Percentiles rank a stretch among this genome's conserved stretches.
Conservation (phyloP, 2,113 vertebrate species). For the Platysteira castanea region DNA sequence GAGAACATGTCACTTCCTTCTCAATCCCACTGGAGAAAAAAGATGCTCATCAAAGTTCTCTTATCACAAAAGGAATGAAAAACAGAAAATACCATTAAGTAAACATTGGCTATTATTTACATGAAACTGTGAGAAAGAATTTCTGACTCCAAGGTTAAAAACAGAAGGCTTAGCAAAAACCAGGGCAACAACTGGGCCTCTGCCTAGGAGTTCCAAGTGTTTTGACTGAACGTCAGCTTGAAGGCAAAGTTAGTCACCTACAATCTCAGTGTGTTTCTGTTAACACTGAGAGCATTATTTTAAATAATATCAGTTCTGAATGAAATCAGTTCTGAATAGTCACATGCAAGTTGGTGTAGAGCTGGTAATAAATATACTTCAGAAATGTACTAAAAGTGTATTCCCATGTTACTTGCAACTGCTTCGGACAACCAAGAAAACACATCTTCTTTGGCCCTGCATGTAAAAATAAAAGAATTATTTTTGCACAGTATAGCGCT, state of each 20-base stretch:
- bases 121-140: too few relatives aligned
- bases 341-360: neutral
- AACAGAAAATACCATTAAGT: too few relatives aligned
- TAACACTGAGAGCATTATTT: neutral
- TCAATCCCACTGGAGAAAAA: too few relatives aligned
- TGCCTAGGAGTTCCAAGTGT: neutral
- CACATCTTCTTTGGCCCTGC: neutral
- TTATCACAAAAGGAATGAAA: too few relatives aligned
- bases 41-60: too few relatives aligned
- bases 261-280: neutral
- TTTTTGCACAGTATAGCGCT: neutral
- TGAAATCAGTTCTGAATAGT: neutral
- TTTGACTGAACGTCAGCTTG: neutral
- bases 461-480: neutral
- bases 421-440: neutral
- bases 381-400: neutral
- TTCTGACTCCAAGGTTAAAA: too few relatives aligned
- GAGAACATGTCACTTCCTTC: too few relatives aligned
- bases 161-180: too few relatives aligned
- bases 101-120: too few relatives aligned
- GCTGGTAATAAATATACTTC: neutral
- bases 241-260: neutral
- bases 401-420: neutral
- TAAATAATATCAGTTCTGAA: neutral
- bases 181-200: too few relatives aligned